phyloP scores from a whole-genome alignment of 2,888 invertebrate species.

The Neria commutata region DNA sequence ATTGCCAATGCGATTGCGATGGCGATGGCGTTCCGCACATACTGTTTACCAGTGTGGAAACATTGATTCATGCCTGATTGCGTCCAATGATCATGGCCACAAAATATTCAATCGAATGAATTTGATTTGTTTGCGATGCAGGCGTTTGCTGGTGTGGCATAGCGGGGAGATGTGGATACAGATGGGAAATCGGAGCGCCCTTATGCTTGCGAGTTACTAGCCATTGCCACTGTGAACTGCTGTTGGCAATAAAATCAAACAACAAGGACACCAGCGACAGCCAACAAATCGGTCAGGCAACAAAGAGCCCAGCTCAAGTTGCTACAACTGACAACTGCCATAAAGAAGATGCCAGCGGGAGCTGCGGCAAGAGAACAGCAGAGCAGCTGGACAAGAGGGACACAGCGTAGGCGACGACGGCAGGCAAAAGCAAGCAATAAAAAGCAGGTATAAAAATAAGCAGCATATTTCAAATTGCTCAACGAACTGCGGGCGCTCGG shows the following conservation, averaged over 20 bases:
- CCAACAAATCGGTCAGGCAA: neutral
- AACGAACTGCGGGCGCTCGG: too few relatives aligned
- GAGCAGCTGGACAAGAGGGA: too few relatives aligned
- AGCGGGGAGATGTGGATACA: too few relatives aligned
- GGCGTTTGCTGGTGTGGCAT: too few relatives aligned
- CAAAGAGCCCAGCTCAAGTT: neutral
- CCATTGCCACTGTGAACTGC: neutral
- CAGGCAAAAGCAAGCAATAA: neutral
- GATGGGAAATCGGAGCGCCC: too few relatives aligned
- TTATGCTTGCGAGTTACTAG: too few relatives aligned
- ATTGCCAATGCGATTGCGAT: neutral
- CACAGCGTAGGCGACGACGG: too few relatives aligned
- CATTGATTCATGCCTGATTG: slow-evolving; percentile 37
- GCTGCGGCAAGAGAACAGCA: too few relatives aligned
- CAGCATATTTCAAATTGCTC: too few relatives aligned
- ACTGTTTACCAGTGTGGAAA: slow-evolving; percentile 39
- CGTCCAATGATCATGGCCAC: slow-evolving; percentile 34
- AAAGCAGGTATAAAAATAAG: too few relatives aligned
- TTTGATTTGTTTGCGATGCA: slow-evolving; percentile 37
- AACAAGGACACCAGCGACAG: neutral
- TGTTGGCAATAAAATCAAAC: neutral
- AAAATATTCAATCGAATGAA: slow-evolving; percentile 34
- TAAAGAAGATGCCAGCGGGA: too few relatives aligned
- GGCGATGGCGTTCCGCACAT: neutral
- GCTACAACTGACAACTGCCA: neutral